Conservation (phyloP, 2,113 vertebrate genomes). For the Nestor notabilis region DNA sequence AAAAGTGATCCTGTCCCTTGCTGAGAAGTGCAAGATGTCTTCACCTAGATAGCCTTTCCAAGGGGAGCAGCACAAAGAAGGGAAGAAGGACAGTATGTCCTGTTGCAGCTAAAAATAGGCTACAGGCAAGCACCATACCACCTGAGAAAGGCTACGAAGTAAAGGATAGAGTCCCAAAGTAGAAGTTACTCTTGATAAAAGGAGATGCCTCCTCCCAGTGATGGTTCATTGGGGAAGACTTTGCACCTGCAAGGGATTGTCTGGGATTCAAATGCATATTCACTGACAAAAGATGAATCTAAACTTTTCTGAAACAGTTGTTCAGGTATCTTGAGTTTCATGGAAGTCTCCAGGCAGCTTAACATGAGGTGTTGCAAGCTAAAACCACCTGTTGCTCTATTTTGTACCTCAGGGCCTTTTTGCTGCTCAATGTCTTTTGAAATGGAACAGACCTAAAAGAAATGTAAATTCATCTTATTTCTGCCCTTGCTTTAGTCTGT, state of each 20-base stretch:
- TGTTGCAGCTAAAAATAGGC: not conserved
- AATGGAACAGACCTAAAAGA: not conserved
- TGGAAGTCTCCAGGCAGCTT: not conserved
- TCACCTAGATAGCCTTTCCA: not conserved
- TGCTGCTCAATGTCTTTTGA: not conserved
- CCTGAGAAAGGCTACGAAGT: not conserved
- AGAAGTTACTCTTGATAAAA: not conserved
- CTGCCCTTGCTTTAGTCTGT: not conserved
- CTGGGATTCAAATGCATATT: not conserved
- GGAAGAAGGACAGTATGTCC: not conserved
- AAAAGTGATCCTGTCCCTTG: not conserved
- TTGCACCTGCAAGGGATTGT: not conserved
- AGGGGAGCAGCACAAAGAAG: not conserved
- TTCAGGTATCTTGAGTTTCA: not conserved
- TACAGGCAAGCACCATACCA: not conserved
- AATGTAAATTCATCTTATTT: not conserved
- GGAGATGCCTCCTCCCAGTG: not conserved
- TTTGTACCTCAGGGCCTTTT: slow-evolving; percentile 37
- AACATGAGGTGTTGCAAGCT: not conserved
- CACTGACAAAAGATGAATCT: not conserved
- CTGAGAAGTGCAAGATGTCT: not conserved
- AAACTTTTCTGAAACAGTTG: not conserved
- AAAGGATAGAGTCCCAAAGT: not conserved
- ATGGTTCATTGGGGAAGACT: not conserved
- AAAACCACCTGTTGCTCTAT: slow-evolving; percentile 31